Conservation (phyloP, 2,888 invertebrate genomes). For the Mesorhabditis belari region DNA sequence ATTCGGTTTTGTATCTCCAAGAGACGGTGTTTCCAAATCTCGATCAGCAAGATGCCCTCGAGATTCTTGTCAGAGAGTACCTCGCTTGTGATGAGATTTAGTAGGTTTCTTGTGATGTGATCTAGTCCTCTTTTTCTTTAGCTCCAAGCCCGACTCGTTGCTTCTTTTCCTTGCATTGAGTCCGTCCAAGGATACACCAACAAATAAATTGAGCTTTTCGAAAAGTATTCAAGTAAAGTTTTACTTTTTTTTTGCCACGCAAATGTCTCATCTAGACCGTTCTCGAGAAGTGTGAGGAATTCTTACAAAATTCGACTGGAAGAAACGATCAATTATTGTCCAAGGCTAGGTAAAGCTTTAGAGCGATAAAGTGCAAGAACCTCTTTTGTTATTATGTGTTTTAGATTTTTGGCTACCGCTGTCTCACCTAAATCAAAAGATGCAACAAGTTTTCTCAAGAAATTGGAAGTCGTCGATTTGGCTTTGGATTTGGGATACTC, state of each 20-base stretch:
- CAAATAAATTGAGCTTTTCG: not conserved
- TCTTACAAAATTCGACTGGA: conserved; percentile 19
- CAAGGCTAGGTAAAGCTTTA: conserved; percentile 2
- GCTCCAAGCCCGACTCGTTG: not conserved
- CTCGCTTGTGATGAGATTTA: conserved; percentile 13
- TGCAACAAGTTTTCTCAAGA: conserved; percentile 15
- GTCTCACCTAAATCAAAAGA: not conserved
- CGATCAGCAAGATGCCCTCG: conserved; percentile 17
- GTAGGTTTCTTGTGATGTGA: not conserved
- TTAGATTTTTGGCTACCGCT: not conserved
- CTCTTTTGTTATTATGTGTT: not conserved
- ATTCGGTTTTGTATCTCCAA: conserved; percentile 13
- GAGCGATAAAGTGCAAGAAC: not conserved
- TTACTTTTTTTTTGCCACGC: not conserved
- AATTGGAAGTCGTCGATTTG: conserved; percentile 22
- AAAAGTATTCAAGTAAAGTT: not conserved
- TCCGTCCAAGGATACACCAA: not conserved
- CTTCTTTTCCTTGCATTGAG: not conserved
- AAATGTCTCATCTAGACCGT: conserved; percentile 4
- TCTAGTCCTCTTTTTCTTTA: not conserved
- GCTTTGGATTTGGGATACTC: conserved; percentile 26
- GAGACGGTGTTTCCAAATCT: not conserved
- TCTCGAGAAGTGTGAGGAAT: conserved; percentile 18
- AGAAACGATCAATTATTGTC: conserved; percentile 14
- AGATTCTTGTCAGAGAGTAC: conserved; percentile 23